phyloP scores from a whole-genome alignment of 1,140 invertebrate genomes.

The Helicoverpa armigera region DNA sequence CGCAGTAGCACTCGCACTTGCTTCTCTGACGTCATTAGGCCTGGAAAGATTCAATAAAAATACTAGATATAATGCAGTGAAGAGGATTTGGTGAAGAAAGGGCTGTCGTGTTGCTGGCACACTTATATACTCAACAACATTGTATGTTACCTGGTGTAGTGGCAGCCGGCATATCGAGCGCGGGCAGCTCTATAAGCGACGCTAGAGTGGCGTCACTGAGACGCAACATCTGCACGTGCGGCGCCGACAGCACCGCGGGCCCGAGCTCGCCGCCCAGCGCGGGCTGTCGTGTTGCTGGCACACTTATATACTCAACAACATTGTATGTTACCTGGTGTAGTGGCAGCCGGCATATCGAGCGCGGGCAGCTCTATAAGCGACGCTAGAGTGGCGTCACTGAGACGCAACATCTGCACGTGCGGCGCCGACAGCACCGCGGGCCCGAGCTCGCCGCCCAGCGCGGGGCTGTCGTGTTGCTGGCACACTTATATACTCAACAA shows the following conservation, averaged over 20 bases:
- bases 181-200: conserved; percentile 97
- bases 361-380: conserved; percentile 97
- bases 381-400: conserved; percentile 94
- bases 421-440: conserved; percentile 94
- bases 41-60: conserved; percentile 60
- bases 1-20: conserved; percentile 95
- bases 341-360: conserved; percentile 92
- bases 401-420: conserved; percentile 95
- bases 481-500: conserved; percentile 89
- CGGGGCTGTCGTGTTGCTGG: conserved; percentile 96
- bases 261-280: conserved; percentile 92
- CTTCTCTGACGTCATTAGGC: conserved; percentile 88
- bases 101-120: too few relatives aligned
- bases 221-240: conserved; percentile 96
- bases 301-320: conserved; percentile 86
- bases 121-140: not conserved
- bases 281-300: conserved; percentile 96
- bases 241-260: conserved; percentile 93
- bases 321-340: conserved; percentile 89
- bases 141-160: conserved; percentile 91
- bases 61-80: too few relatives aligned
- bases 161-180: conserved; percentile 92
- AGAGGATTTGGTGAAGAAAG: too few relatives aligned
- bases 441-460: conserved; percentile 91
- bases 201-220: conserved; percentile 94